Conservation (phyloP, 2,888 invertebrate genomes). For the Parnassius apollo region DNA sequence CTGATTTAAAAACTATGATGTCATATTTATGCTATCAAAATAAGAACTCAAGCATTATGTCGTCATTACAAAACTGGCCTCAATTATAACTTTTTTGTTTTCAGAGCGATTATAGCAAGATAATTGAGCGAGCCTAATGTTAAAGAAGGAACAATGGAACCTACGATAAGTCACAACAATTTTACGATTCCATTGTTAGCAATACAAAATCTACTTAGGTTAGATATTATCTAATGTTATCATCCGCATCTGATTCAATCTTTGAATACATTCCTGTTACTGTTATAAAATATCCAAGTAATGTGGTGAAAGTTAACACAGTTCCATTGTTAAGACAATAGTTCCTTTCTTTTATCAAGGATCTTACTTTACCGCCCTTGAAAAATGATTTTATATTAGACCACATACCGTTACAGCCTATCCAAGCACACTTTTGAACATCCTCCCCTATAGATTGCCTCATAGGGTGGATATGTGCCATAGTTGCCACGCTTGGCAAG, state of each 20-base stretch:
- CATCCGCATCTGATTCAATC: constrained; percentile 17
- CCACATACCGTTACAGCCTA: not conserved
- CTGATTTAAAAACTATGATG: too few relatives aligned
- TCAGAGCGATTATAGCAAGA: not conserved
- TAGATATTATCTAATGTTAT: constrained; percentile 20
- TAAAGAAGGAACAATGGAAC: constrained; percentile 14
- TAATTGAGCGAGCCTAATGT: constrained; percentile 6
- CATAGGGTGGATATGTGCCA: too few relatives aligned
- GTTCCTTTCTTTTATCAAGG: constrained; percentile 22
- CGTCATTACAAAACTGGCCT: not conserved
- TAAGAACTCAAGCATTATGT: not conserved
- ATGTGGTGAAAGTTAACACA: constrained; percentile 23
- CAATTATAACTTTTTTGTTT: not conserved
- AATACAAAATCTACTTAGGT: constrained; percentile 16
- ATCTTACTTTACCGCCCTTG: constrained; percentile 21
- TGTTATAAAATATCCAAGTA: constrained; percentile 18
- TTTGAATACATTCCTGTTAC: constrained; percentile 11
- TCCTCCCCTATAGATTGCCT: too few relatives aligned
- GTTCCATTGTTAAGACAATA: constrained; percentile 19
- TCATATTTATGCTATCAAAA: too few relatives aligned
- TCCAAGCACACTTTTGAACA: not conserved
- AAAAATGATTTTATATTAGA: not conserved
- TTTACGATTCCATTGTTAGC: constrained; percentile 22
- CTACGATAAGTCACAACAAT: constrained; percentile 18
- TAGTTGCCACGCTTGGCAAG: too few relatives aligned